A percentile compares a stretch with the other conserved stretches of the same genome.
Evolutionary conservation across 2,113 vertebrate species (phyloP).

Genomic region (Phyllostomus discolor): DNA sequence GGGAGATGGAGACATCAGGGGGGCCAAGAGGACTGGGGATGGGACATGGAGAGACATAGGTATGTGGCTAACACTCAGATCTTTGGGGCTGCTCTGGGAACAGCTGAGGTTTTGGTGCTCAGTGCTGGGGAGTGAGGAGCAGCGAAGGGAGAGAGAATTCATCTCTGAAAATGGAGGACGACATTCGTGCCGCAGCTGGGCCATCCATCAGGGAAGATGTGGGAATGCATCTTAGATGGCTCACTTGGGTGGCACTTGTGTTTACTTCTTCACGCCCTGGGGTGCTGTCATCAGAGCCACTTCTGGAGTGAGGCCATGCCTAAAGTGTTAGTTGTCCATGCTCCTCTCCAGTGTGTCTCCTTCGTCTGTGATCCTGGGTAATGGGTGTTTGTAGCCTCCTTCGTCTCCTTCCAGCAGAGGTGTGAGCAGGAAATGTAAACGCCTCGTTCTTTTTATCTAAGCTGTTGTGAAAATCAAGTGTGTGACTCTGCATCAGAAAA

Average conservation of each 20-base stretch:
- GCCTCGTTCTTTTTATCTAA: background rate
- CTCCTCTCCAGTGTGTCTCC: background rate
- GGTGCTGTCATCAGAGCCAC: background rate
- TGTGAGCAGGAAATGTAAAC: background rate
- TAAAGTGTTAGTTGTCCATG: background rate
- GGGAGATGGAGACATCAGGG: background rate
- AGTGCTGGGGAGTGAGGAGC: background rate
- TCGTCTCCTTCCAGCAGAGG: background rate
- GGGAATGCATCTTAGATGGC: background rate
- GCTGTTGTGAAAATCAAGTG: background rate
- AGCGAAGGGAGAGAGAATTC: background rate
- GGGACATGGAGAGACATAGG: background rate
- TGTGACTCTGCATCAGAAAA: background rate
- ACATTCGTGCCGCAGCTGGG: background rate
- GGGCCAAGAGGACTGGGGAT: background rate
- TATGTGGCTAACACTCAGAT: accelerated
- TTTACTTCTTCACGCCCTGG: background rate
- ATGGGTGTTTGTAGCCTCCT: background rate
- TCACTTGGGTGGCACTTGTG: background rate
- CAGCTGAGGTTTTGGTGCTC: background rate
- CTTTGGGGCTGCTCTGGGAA: background rate
- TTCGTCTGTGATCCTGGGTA: background rate
- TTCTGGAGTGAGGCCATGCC: background rate
- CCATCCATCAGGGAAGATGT: background rate
- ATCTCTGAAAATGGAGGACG: background rate